Base-by-base conservation (phyloP, 2,797 vertebrate genomes). In the Sciurus carolinensis region DNA sequence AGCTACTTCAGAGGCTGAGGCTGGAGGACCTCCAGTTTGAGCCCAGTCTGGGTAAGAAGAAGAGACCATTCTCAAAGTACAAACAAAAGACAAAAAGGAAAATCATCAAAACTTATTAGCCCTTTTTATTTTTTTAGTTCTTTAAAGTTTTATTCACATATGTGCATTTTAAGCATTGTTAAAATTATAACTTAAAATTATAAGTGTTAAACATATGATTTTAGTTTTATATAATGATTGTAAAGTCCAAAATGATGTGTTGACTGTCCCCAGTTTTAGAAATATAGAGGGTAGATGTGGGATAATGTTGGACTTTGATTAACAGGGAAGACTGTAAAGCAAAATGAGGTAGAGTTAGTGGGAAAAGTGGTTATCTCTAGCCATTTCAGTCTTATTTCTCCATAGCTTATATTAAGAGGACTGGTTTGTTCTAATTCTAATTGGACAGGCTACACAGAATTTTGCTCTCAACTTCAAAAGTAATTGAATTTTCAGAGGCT, bases 381-480 rank as follows among this genome's bases (percentile, higher is more conserved):
- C 12, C 36, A 76, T 47, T 26, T 84, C 4, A 90, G 64, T 66
- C 22, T 24, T 12, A 72, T 75, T 87, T 96, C 42, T 44, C 10
- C 36, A 1, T 72, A 57, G 50, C n/a, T 69, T 18, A 24, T 52
- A 28, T 93, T 15, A 9, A 83, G n/a, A 64, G 59, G 15, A 5
- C 47, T 79, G 30, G 22, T 36, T 18, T 72, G 0, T 84, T 87
- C 36, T 83, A 20, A 87, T 77, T 89, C 44, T 93, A 85, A 28
- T 54, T 79, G 54, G 62, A 95, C 26, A 57, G 79, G 7, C 26
- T 85, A 18, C 4, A 42, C 24, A 72, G 26, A 82, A 28, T 88
- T 87, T 87, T 94, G 26, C 69, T 95, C 15, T 67, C 90, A 90
- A 92, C 73, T 73, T 79, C 30, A 92, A 87, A 94, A 93, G 62